These are phyloP conservation scores for Trachemys scripta DNA, from an alignment of 2,113 vertebrate genomes.

Conservation along the genomic window DNA sequence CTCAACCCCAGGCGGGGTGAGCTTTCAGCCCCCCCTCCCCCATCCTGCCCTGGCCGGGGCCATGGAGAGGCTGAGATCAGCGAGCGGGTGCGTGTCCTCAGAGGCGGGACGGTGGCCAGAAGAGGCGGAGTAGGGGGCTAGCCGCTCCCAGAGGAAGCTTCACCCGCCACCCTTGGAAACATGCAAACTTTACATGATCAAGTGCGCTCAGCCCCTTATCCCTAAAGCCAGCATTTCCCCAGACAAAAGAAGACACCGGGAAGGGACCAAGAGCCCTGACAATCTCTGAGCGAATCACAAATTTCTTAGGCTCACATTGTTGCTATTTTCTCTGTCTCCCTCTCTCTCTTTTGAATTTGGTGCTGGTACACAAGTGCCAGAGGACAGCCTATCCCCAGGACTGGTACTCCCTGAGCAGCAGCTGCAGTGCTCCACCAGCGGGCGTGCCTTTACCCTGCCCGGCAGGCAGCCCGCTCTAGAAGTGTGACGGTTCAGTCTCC, in stretches of 20 bases:
- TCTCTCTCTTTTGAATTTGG: not conserved
- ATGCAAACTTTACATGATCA: not conserved
- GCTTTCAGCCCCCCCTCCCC: too few relatives aligned
- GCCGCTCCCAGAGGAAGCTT: too few relatives aligned
- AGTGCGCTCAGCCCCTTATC: not conserved
- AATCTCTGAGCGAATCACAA: rapidly evolving
- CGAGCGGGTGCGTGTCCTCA: too few relatives aligned
- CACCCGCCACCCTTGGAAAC: too few relatives aligned
- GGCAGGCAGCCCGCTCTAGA: not conserved
- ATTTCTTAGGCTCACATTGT: rapidly evolving
- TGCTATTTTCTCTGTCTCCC: not conserved
- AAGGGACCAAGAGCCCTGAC: not conserved
- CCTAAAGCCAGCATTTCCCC: not conserved
- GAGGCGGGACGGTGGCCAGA: too few relatives aligned
- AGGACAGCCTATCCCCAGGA: not conserved
- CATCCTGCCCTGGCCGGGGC: too few relatives aligned
- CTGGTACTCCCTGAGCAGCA: not conserved
- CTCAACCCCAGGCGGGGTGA: too few relatives aligned
- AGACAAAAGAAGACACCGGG: not conserved
- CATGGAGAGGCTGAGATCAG: too few relatives aligned
- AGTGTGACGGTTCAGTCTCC: not conserved
- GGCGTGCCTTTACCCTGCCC: not conserved
- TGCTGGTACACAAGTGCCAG: not conserved
- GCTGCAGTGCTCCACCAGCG: not conserved
- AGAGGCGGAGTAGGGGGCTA: too few relatives aligned